Evolutionary conservation across 2,797 vertebrate genomes (phyloP), one percentile per base, ranked within the genome.

Genomic region (Takifugu rubripes): DNA sequence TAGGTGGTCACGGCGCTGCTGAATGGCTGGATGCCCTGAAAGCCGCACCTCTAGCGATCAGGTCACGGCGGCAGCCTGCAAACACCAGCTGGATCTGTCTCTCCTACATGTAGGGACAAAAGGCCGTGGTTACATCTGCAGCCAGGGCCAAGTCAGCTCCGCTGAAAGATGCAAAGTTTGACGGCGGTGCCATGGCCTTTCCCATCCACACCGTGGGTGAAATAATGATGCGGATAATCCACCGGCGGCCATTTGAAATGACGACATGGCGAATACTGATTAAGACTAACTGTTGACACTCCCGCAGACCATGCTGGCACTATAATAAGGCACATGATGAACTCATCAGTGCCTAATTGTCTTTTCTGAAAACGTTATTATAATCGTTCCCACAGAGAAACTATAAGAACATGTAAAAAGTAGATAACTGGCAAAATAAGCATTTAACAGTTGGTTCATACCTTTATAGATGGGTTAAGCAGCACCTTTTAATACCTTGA

Each of bases 211-310:
- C 79, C 68, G 70, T 70, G 75, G 70, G 70, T 59, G 29, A 70
- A 80, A 82, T 86, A 86, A 84, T 81, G 81, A 86, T 79, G 63
- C 65, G 51, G 64, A 70, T 79, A 73, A 78, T 77, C 71, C 78
- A 73, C 69, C 51, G 66, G 49, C 56, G 75, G 52, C 74, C 65
- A 74, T 74, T 72, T 63, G 74, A 31, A 76, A 70, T 15, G 57
- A 59, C 74, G 59, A 66, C 72, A 33, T 68, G 52, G 57, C 82
- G 83, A 84, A 81, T 83, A 74, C 74, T 78, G 79, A 86, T 84
- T 54, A 72, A 64, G 76, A 77, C 59, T 60, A 79, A 80, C 61
- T 79, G 77, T 79, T 81, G 72, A 85, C 78, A 74, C 74, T 68
- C 61, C 36, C 54, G 3, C 47, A 58, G 68, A 56, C 56, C 75